Base-by-base conservation (phyloP, 2,888 invertebrate genomes). In the Athalia circularis region DNA sequence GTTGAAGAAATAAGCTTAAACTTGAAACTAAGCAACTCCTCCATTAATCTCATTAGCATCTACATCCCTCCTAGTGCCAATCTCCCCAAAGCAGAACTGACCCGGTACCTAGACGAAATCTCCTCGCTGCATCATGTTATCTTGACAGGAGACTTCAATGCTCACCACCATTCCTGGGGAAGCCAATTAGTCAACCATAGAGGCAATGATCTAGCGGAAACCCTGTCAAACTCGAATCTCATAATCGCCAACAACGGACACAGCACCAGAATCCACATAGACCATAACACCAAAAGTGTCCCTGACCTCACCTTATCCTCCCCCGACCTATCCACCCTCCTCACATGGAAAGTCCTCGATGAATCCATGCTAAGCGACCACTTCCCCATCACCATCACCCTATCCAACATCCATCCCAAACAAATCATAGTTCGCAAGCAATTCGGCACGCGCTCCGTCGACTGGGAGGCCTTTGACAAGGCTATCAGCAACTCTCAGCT, bases 291-390 rank as follows among this genome's bases (percentile, higher is more conserved):
- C 1, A 57, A 0, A 4, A 70, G 70, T 3, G 3, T 9, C 0
- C 70, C 70, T 5, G 70, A 70, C 11, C 0, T 57, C 13, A 57
- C 70, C 1, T 43, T 70, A 8, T 29, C 9, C 0, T 68, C 52
- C 11, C 52, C 68, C 0, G 13, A 68, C 9, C 13, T 48, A 0
- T 8, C 48, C 48, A 13, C 15, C 8, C 5, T 47, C 1, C 4
- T 13, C 4, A 6, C 68, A 5, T 68, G 68, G 68, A 4, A 4
- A 0, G 43, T 45, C 2, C 29, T 3, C 1, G 70, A 57, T 0
- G 70, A 70, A 11, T 43, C 70, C 3, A 57, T 43, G 43, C 45
- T 52, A 1, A 70, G 70, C n/a, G 70, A 70, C 13, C 70, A 70
- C n/a, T 57, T 7, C 9, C 70, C 57, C 8, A 70, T 70, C 8